Evolutionary conservation across 2,888 invertebrate genomes (phyloP).

Genomic region (Lissonota sp.): DNA sequence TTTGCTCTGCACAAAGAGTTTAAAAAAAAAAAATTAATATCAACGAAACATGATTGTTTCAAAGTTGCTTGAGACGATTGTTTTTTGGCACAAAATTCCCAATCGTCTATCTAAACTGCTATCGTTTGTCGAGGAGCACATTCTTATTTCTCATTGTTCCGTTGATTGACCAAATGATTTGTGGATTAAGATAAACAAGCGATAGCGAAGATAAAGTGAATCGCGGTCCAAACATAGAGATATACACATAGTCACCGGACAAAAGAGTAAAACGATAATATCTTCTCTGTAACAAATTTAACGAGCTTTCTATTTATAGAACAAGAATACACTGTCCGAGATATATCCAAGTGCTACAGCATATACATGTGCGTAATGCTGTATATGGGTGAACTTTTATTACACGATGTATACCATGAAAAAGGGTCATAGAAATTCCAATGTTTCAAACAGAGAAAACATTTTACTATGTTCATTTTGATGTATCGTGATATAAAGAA

Average conservation of each 20-base stretch:
- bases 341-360: conserved; percentile 1
- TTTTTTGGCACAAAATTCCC: too few relatives aligned
- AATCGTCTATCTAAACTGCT: too few relatives aligned
- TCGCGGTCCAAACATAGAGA: not conserved
- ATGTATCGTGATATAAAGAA: not conserved
- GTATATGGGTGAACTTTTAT: too few relatives aligned
- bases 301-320: conserved; percentile 52
- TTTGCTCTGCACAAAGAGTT: too few relatives aligned
- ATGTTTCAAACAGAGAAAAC: conserved; percentile 35
- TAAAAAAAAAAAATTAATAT: too few relatives aligned
- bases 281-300: conserved; percentile 39
- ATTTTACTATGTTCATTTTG: not conserved
- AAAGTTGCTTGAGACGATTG: too few relatives aligned
- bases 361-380: not conserved
- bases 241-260: not conserved
- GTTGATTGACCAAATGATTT: too few relatives aligned
- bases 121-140: too few relatives aligned
- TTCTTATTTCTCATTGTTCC: too few relatives aligned
- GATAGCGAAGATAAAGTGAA: not conserved
- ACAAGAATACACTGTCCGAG: conserved; percentile 27
- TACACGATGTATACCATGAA: not conserved
- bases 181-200: not conserved
- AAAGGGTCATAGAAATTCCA: conserved; percentile 28
- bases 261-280: conserved; percentile 11
- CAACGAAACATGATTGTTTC: too few relatives aligned